These are phyloP conservation scores for Botia almorhae DNA, from an alignment of 2,797 vertebrate species.

Conservation along the genomic window DNA sequence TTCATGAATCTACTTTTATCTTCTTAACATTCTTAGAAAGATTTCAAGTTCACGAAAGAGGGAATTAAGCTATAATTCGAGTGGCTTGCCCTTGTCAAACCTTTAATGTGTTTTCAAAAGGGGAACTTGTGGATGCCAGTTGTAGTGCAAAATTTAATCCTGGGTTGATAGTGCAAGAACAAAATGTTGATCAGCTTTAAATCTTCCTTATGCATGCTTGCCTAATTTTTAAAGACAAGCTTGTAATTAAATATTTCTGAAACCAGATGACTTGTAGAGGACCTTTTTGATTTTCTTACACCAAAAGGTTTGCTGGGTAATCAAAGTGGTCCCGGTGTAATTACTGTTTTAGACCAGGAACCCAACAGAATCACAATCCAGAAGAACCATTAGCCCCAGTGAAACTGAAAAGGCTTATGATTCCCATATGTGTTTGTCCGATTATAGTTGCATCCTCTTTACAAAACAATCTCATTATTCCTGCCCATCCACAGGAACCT, in stretches of 20 bases:
- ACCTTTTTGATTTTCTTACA: neutral
- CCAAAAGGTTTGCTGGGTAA: constrained; percentile 17
- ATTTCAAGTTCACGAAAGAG: constrained; percentile 16
- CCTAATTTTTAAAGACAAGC: neutral
- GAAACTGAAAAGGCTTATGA: constrained; percentile 46
- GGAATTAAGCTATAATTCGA: constrained; percentile 16
- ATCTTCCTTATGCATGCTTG: neutral
- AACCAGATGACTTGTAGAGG: neutral
- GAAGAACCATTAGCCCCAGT: constrained; percentile 8
- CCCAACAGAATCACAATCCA: constrained; percentile 17
- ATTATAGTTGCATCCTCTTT: constrained; percentile 37
- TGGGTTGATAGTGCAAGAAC: neutral
- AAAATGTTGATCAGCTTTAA: constrained; percentile 20
- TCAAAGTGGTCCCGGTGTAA: constrained; percentile 26
- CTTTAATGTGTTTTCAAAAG: constrained; percentile 2
- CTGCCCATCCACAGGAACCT: constrained; percentile 17
- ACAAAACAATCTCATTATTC: constrained; percentile 35
- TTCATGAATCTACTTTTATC: constrained; percentile 34
- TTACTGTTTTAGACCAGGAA: constrained; percentile 36
- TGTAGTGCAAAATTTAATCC: neutral
- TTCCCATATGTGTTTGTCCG: constrained; percentile 40
- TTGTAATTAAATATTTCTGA: constrained; percentile 27
- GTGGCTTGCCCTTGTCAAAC: constrained; percentile 15
- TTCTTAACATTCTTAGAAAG: constrained; percentile 20
- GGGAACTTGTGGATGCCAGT: neutral